phyloP scores from a whole-genome alignment of 2,888 invertebrate genomes.

The Rotaria magnacalcarata region DNA sequence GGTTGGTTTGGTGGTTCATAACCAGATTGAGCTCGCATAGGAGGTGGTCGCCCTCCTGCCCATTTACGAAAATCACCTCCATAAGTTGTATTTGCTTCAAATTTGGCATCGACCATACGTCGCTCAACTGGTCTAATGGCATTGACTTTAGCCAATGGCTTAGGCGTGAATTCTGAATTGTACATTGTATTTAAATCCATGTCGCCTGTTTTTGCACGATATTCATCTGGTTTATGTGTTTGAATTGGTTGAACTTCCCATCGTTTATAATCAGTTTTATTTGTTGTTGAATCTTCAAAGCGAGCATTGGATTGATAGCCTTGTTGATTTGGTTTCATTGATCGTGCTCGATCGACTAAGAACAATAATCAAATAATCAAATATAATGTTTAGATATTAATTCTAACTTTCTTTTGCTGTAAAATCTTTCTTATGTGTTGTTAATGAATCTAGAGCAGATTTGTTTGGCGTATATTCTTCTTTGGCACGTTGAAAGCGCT shows the following conservation, averaged over 20 bases:
- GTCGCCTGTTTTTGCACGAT: constrained; percentile 54
- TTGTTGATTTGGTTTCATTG: constrained; percentile 54
- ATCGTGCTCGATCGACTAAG: constrained; percentile 47
- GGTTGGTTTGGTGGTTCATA: constrained; percentile 55
- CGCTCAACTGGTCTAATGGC: constrained; percentile 51
- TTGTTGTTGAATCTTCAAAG: constrained; percentile 56
- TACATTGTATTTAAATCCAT: constrained; percentile 49
- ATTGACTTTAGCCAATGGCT: constrained; percentile 51
- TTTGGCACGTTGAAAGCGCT: constrained; percentile 50
- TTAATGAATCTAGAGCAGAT: constrained; percentile 53
- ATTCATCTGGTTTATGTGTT: constrained; percentile 53
- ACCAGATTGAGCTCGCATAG: constrained; percentile 49
- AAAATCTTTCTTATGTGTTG: constrained; percentile 48
- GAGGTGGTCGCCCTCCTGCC: constrained; percentile 50
- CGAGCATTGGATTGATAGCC: constrained; percentile 56
- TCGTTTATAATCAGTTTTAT: constrained; percentile 53
- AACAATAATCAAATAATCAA: background rate
- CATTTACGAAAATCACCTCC: constrained; percentile 53
- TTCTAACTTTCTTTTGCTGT: constrained; percentile 47
- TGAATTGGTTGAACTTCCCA: constrained; percentile 49
- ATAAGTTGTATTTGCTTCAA: constrained; percentile 55
- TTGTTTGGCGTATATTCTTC: constrained; percentile 52
- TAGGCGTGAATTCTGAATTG: constrained; percentile 47
- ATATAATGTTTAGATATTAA: background rate
- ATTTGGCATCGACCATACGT: constrained; percentile 50